Percentiles rank a stretch among this genome's conserved stretches.
phyloP scores from a whole-genome alignment of 2,888 invertebrate genomes.

The Tinea semifulvella region DNA sequence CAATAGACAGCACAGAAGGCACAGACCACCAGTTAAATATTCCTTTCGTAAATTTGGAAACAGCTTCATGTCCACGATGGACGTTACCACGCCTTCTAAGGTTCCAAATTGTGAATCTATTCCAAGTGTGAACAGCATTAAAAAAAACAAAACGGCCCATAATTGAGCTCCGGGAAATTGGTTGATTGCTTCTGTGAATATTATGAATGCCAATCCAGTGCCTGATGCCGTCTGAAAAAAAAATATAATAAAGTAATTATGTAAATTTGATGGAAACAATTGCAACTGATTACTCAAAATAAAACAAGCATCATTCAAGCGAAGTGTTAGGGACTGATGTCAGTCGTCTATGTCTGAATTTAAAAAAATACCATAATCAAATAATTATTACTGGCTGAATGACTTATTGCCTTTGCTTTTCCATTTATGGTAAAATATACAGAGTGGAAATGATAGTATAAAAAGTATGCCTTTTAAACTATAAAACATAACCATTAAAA shows the following conservation, averaged over 20 bases:
- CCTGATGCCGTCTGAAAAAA: constrained; percentile 91
- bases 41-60: constrained; percentile 93
- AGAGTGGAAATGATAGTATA: too few species aligned
- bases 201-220: constrained; percentile 95
- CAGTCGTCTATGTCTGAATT: too few species aligned
- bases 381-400: too few species aligned
- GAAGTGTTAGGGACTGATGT: too few species aligned
- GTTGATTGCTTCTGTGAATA: constrained; percentile 97
- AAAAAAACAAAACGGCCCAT: constrained; percentile 95
- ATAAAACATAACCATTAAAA: too few species aligned
- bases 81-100: constrained; percentile 94
- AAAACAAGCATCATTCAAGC: too few species aligned
- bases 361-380: too few species aligned
- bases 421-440: too few species aligned
- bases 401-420: too few species aligned
- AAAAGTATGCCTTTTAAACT: too few species aligned
- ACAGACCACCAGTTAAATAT: constrained; percentile 83
- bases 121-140: constrained; percentile 96
- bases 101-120: constrained; percentile 98
- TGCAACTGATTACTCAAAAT: too few species aligned
- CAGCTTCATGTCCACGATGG: constrained; percentile 93
- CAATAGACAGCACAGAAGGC: constrained; percentile 81
- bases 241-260: not conserved
- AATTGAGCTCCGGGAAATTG: constrained; percentile 96
- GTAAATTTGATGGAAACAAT: too few species aligned